Conservation (phyloP, 2,797 vertebrate genomes). For the Crypturellus tataupa region DNA sequence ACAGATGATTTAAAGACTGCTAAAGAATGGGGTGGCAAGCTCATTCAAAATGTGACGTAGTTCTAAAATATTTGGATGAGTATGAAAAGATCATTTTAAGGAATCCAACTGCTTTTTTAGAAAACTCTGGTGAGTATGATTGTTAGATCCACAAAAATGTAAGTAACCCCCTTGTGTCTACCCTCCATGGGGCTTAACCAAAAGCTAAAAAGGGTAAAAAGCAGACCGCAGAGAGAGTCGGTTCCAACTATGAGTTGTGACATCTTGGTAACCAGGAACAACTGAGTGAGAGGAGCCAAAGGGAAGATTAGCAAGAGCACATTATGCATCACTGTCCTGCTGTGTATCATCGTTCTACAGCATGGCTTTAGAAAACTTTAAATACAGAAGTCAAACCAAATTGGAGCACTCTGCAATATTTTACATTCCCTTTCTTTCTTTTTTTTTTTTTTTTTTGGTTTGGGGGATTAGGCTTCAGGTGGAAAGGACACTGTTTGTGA, state of each 20-base stretch:
- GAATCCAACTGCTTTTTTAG: not conserved
- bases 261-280: not conserved
- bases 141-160: not conserved
- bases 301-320: not conserved
- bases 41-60: not conserved
- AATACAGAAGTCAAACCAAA: not conserved
- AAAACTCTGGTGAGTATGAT: not conserved
- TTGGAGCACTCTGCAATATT: not conserved
- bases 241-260: not conserved
- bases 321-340: not conserved
- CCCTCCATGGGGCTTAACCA: not conserved
- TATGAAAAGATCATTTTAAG: not conserved
- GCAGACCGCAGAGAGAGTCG: not conserved
- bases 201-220: not conserved
- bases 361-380: not conserved
- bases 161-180: not conserved
- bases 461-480: too few species aligned
- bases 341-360: not conserved
- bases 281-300: not conserved
- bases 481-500: too few species aligned
- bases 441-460: too few species aligned
- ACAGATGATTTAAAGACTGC: not conserved
- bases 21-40: not conserved
- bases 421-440: not conserved
- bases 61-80: not conserved